Base-by-base conservation (phyloP, 2,888 invertebrate genomes). In the Nomada ferruginata region DNA sequence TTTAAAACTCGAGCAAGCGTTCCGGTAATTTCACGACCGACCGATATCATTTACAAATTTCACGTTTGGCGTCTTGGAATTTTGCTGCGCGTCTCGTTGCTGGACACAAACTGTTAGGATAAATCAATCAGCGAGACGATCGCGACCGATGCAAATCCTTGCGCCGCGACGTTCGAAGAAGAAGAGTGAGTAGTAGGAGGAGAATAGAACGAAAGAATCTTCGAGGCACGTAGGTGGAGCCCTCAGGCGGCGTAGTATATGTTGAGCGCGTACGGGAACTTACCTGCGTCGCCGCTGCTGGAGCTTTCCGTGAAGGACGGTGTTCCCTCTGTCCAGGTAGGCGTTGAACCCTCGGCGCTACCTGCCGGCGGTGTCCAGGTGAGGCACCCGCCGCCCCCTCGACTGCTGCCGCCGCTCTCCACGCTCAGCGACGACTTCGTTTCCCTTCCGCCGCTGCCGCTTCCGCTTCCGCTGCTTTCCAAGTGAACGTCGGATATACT, bases 261-360 rank as follows among this genome's bases (percentile, higher is more conserved):
- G 84, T 91, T 89, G 76, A 93, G 90, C 82, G 92, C 92, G 87
- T 90, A 89, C 83, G 93, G 88, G 72, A 91, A 92, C 96, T 96
- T 95, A 96, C 97, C 97, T 95, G 97, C 96, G 94, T 98, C 97
- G 90, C 96, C 96, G 94, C 97, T 97, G 94, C 98, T 98, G 94
- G 98, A 98, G 91, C 98, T 99, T 94, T 98, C 98, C 55, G 99
- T 99, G 94, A 98, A 99, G 93, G 98, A 98, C 81, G 99, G 99
- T 88, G 99, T 99, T 91, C 99, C 99, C 95, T 99, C 99, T 65
- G 99, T 99, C 97, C 98, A 99, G 60, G 99, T 99, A n/a, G 99
- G 98, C 55, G 99, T 99, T 10, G 97, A 97, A 57, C 97, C 97
- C 94, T 98, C 97, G 75, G 97, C 97, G 63, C 97, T 97, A 13